Evolutionary conservation across 2,113 vertebrate genomes (phyloP).

Genomic region (Cariama cristata): DNA sequence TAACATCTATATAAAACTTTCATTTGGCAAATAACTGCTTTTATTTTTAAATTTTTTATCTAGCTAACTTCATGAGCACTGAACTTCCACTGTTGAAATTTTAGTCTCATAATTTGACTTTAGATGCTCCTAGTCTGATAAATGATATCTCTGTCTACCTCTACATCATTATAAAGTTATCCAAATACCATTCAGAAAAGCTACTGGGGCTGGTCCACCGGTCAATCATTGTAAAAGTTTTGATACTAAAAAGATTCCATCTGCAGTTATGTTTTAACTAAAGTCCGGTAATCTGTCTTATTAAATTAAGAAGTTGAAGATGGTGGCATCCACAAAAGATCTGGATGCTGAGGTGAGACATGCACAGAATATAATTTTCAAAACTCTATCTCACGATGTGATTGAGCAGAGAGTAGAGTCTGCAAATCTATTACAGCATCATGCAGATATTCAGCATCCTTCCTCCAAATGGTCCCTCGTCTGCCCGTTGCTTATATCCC

Average conservation of each 20-base stretch:
- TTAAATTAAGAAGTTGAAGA: not conserved
- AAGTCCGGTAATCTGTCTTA: not conserved
- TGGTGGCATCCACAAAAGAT: not conserved
- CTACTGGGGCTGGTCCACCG: not conserved
- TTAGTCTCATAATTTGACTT: not conserved
- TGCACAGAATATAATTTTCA: not conserved
- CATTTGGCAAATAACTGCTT: not conserved
- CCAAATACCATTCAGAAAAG: not conserved
- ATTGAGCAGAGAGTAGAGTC: not conserved
- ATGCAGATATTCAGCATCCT: not conserved
- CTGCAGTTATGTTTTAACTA: not conserved
- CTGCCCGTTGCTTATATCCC: not conserved
- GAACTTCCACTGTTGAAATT: not conserved
- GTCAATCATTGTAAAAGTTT: not conserved
- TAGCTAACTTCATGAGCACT: not conserved
- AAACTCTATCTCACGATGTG: accelerated
- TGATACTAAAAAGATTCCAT: not conserved
- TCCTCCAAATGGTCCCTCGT: not conserved
- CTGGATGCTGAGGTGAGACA: not conserved
- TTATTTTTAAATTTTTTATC: not conserved
- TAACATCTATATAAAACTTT: not conserved
- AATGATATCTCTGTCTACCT: not conserved
- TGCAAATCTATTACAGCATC: not conserved
- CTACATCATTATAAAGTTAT: not conserved
- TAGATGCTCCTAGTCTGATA: not conserved